Evolutionary conservation across 2,888 invertebrate species (phyloP).

Genomic region (Augiades crinisus): DNA sequence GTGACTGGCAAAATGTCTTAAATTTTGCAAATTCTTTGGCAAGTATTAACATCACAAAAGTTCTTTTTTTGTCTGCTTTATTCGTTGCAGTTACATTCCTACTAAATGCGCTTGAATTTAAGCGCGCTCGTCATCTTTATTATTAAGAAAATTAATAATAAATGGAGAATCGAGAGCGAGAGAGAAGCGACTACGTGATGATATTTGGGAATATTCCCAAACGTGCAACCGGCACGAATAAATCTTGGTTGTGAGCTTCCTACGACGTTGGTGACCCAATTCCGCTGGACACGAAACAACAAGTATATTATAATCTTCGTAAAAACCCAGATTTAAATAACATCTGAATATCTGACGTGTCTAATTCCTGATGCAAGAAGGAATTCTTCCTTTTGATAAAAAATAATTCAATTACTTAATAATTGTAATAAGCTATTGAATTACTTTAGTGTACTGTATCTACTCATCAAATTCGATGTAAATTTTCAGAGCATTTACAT

Average conservation of each 20-base stretch:
- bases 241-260: slow-evolving; percentile 33
- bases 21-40: neutral
- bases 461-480: too few relatives aligned
- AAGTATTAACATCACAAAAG: neutral
- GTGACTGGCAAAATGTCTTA: too few relatives aligned
- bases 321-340: too few relatives aligned
- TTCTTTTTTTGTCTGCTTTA: neutral
- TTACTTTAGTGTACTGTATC: too few relatives aligned
- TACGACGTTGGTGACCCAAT: slow-evolving; percentile 32
- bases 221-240: slow-evolving; percentile 37
- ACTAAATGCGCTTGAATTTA: neutral
- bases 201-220: slow-evolving; percentile 39
- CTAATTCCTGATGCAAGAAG: too few relatives aligned
- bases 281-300: slow-evolving; percentile 27
- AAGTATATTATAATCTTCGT: slow-evolving; percentile 19
- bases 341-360: too few relatives aligned
- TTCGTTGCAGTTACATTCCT: neutral
- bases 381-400: too few relatives aligned
- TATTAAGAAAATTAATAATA: slow-evolving; percentile 6
- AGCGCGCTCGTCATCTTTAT: neutral
- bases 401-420: too few relatives aligned
- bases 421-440: too few relatives aligned
- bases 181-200: slow-evolving; percentile 22
- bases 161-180: neutral
- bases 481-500: too few relatives aligned